Evolutionary conservation across 2,888 invertebrate genomes (phyloP), one percentile per base, ranked within the genome.

Genomic region (Melanotus villosus): DNA sequence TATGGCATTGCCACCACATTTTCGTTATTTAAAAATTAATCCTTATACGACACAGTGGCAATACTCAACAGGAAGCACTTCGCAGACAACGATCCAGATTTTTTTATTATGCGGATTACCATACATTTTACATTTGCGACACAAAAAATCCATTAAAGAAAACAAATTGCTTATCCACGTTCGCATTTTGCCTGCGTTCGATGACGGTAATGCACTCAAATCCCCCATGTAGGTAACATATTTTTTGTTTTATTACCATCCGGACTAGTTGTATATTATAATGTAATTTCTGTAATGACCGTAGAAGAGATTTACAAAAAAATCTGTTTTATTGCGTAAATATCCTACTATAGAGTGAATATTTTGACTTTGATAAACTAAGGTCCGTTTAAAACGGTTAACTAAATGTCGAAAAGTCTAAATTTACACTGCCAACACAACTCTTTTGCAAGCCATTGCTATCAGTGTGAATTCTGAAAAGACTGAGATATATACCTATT

Each of bases 91-190:
- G 36, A 41, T 41, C n/a, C 36, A 59, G 66, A 65, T 64, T 68
- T 65, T 57, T 71, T 64, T 70, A 68, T 73, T 54, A 63, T 18
- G 34, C 19, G 56, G 77, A 78, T 77, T 78, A 78, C 71, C 78
- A 77, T 77, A 76, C 74, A 76, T 75, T 77, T 76, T 76, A 73
- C 77, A 75, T 77, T 76, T 76, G 74, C 77, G 72, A 77, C 75
- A 75, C 70, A 76, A 77, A 78, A 76, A 78, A 77, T 77, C 77
- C 77, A 78, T 78, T 78, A 77, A 73, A 74, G 73, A 67, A 76
- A 76, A 78, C 78, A 78, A 77, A 78, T 75, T 75, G 76, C 77
- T 72, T 75, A 73, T 76, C 70, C 68, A 68, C 70, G 70, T 73
- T 75, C 74, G 68, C 74, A 73, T 73, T 75, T 68, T 67, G 71